Evolutionary conservation across 2,113 vertebrate species (phyloP).

Genomic region (Egretta garzetta): DNA sequence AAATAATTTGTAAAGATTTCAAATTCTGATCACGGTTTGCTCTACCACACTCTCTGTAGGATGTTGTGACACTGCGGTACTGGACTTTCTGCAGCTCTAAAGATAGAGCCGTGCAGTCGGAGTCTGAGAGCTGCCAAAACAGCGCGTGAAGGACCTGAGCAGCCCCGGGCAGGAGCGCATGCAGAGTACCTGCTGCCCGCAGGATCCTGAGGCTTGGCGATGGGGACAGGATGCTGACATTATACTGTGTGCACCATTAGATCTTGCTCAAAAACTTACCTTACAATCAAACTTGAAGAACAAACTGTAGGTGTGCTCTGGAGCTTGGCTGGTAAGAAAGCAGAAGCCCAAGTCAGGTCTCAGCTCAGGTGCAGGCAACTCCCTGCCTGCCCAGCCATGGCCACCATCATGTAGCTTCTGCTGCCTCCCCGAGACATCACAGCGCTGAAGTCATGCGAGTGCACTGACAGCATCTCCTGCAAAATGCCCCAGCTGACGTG

Average conservation of each 20-base stretch:
- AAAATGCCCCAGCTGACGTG: rapidly evolving
- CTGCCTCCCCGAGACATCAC: background rate
- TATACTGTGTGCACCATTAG: background rate
- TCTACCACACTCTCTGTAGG: background rate
- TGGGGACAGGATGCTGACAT: background rate
- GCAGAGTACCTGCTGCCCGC: background rate
- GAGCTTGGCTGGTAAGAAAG: background rate
- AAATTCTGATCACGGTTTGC: background rate
- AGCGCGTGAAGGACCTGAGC: background rate
- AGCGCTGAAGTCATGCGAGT: background rate
- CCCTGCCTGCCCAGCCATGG: background rate
- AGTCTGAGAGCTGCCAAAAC: background rate
- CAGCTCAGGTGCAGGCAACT: rapidly evolving
- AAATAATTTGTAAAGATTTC: background rate
- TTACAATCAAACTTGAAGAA: background rate
- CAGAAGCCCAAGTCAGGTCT: background rate
- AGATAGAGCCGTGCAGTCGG: background rate
- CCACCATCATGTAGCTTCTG: background rate
- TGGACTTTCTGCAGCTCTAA: background rate
- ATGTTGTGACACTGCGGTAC: background rate
- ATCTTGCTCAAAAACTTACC: background rate
- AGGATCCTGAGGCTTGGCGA: background rate
- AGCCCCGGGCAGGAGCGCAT: rapidly evolving
- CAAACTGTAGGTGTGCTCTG: background rate
- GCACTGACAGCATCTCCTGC: background rate